Percentiles rank a stretch among this genome's conserved stretches.
phyloP scores from a whole-genome alignment of 2,113 vertebrate genomes.

The Pagrus major region DNA sequence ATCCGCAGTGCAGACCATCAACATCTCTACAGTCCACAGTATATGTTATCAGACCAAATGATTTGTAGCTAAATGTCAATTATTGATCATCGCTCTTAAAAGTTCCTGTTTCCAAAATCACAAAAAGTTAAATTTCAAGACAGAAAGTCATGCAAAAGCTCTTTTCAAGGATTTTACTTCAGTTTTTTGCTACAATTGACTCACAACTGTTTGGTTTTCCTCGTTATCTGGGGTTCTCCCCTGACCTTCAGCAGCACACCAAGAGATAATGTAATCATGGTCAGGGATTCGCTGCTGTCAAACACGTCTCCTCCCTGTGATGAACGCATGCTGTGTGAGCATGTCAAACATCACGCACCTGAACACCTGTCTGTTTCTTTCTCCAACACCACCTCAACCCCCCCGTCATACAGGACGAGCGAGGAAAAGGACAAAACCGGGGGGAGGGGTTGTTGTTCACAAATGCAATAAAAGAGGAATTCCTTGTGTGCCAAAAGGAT shows the following conservation, averaged over 20 bases:
- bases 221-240: constrained; percentile 38
- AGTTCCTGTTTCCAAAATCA: background rate
- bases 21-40: background rate
- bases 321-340: constrained; percentile 79
- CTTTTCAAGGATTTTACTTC: constrained; percentile 44
- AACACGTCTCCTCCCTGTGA: constrained; percentile 71
- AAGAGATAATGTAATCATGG: constrained; percentile 86
- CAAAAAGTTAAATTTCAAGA: background rate
- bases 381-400: constrained; percentile 30
- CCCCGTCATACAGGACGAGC: constrained; percentile 40
- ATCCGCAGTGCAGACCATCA: background rate
- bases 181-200: background rate
- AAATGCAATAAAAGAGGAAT: constrained; percentile 11
- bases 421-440: constrained; percentile 54
- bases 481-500: background rate
- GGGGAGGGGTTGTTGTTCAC: constrained; percentile 17
- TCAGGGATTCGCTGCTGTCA: constrained; percentile 83
- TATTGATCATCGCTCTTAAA: background rate
- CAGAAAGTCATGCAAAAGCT: background rate
- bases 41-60: background rate
- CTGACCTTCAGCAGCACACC: constrained; percentile 79
- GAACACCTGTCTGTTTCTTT: constrained; percentile 78
- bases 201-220: constrained; percentile 30
- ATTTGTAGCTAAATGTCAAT: constrained; percentile 17
- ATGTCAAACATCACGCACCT: constrained; percentile 84